phyloP scores from a whole-genome alignment of 2,888 invertebrate species.

The Auanema freiburgensis region DNA sequence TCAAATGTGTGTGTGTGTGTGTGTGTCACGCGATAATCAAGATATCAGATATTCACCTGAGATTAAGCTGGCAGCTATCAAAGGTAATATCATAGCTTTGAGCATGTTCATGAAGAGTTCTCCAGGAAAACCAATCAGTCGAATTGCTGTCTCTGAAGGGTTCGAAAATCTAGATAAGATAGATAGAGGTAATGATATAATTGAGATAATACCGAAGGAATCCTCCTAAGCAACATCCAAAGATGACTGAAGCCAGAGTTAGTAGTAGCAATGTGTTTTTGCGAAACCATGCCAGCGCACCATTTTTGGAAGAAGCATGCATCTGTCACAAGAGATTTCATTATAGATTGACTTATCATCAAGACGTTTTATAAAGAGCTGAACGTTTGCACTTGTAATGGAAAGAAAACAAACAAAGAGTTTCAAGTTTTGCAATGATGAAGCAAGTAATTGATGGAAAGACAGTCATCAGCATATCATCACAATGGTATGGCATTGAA shows the following conservation, averaged over 20 bases:
- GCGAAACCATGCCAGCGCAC: slow-evolving; percentile 22
- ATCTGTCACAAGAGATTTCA: too few species aligned
- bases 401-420: too few species aligned
- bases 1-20: slow-evolving; percentile 42
- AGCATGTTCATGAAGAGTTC: slow-evolving; percentile 74
- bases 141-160: slow-evolving; percentile 35
- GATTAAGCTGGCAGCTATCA: slow-evolving; percentile 73
- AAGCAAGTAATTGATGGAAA: too few species aligned
- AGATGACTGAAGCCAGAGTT: slow-evolving; percentile 35
- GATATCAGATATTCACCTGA: slow-evolving; percentile 67
- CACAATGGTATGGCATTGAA: too few species aligned
- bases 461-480: too few species aligned
- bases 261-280: slow-evolving; percentile 36
- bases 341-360: too few species aligned
- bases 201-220: slow-evolving; percentile 20
- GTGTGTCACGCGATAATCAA: neutral
- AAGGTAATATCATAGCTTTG: slow-evolving; percentile 74
- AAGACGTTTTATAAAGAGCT: too few species aligned
- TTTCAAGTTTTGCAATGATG: too few species aligned
- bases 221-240: slow-evolving; percentile 37
- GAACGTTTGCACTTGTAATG: too few species aligned
- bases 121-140: slow-evolving; percentile 73
- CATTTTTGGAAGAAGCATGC: slow-evolving; percentile 5
- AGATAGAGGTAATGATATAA: slow-evolving; percentile 3
- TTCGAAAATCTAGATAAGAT: slow-evolving; percentile 20